Evolutionary conservation across 2,888 invertebrate species (phyloP).

Genomic region (Lapara coniferarum): DNA sequence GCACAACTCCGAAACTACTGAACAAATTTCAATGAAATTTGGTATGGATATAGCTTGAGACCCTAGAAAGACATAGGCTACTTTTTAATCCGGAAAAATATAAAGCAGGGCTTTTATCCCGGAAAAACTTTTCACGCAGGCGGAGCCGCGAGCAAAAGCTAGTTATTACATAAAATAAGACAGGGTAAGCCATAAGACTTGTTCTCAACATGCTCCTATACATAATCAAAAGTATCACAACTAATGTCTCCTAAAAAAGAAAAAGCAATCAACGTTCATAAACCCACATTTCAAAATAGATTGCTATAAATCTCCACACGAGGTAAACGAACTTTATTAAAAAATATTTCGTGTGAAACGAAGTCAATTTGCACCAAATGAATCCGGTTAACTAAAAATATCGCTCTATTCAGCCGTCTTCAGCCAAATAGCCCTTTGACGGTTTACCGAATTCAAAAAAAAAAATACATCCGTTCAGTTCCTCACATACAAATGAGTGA

Average conservation of each 20-base stretch:
- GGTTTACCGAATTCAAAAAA: slow-evolving; percentile 25
- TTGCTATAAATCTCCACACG: neutral
- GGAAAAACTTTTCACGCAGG: too few species aligned
- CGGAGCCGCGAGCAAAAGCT: too few species aligned
- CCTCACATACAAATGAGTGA: slow-evolving; percentile 52
- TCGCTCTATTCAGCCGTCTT: slow-evolving; percentile 4
- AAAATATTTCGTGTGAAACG: slow-evolving; percentile 1
- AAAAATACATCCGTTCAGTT: slow-evolving; percentile 35
- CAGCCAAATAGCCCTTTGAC: slow-evolving; percentile 16
- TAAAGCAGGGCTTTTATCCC: too few species aligned
- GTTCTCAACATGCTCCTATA: neutral
- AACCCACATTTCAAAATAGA: neutral
- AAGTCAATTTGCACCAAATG: slow-evolving; percentile 20
- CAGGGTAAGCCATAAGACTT: too few species aligned
- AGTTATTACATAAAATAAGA: neutral
- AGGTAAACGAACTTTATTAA: neutral
- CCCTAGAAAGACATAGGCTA: too few species aligned
- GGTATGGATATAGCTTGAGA: too few species aligned
- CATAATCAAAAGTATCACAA: neutral
- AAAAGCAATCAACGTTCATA: neutral
- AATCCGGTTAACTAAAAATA: slow-evolving; percentile 16
- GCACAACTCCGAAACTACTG: too few species aligned
- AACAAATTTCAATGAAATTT: too few species aligned
- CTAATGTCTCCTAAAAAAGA: too few species aligned
- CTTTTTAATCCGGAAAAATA: too few species aligned